Evolutionary conservation across 2,797 vertebrate species (phyloP).

Genomic region (Malurus leucopterus): DNA sequence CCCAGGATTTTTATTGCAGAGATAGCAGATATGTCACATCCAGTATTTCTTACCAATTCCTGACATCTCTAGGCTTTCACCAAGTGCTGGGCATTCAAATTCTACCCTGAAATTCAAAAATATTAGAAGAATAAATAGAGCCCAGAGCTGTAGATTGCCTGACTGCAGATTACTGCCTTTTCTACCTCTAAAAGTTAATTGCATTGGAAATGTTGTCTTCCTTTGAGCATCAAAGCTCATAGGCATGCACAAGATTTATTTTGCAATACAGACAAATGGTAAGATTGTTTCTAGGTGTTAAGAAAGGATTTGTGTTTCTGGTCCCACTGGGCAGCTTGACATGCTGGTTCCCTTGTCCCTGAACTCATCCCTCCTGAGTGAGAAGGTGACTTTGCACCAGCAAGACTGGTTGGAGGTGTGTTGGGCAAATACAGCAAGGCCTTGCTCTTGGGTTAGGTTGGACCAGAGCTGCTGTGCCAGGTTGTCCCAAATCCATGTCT

Average conservation of each 20-base stretch:
- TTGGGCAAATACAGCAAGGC: not conserved
- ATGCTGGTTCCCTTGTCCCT: not conserved
- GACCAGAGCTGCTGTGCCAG: not conserved
- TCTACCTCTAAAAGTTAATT: not conserved
- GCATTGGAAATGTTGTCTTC: not conserved
- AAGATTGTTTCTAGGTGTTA: not conserved
- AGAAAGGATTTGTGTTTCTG: not conserved
- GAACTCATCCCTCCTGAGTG: accelerated
- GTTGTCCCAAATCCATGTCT: not conserved
- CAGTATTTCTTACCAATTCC: not conserved
- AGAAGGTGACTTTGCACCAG: not conserved
- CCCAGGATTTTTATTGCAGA: not conserved
- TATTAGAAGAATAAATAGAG: not conserved
- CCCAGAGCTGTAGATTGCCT: not conserved
- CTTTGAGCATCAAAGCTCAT: not conserved
- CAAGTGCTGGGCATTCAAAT: not conserved
- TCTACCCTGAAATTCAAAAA: not conserved
- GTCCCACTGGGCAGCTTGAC: accelerated
- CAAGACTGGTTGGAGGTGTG: not conserved
- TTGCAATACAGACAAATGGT: not conserved
- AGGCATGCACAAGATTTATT: not conserved
- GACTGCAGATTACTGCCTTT: not conserved
- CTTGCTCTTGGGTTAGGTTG: not conserved
- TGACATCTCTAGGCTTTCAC: not conserved
- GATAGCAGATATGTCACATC: not conserved